Conservation (phyloP, 2,888 invertebrate genomes). For the Caenorhabditis drosophilae region DNA sequence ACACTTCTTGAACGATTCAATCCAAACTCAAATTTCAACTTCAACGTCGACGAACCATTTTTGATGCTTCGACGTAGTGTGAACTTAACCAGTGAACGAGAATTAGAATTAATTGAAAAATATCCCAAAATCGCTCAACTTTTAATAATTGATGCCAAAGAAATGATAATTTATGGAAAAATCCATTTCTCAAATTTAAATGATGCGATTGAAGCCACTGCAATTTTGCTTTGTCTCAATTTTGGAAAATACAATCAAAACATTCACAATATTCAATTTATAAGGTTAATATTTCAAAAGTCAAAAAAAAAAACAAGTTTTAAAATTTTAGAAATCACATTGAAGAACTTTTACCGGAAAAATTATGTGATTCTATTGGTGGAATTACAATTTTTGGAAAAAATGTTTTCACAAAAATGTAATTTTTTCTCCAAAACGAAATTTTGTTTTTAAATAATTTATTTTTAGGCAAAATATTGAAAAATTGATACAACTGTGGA, state of each 20-base stretch:
- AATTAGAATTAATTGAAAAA: slow-evolving; percentile 7
- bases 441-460: neutral
- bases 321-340: slow-evolving; percentile 6
- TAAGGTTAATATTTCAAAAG: too few species aligned
- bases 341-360: slow-evolving; percentile 25
- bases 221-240: slow-evolving; percentile 20
- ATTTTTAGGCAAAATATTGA: slow-evolving; percentile 17
- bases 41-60: slow-evolving; percentile 22
- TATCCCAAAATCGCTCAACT: slow-evolving; percentile 14
- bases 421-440: slow-evolving; percentile 6
- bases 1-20: slow-evolving; percentile 22
- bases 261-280: too few species aligned
- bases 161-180: slow-evolving; percentile 17
- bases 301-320: too few species aligned
- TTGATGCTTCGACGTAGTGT: slow-evolving; percentile 29
- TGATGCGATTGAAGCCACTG: slow-evolving; percentile 14
- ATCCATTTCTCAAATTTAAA: slow-evolving; percentile 16
- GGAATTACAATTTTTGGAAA: slow-evolving; percentile 26
- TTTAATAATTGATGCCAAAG: slow-evolving; percentile 20
- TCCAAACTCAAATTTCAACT: neutral
- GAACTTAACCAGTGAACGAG: slow-evolving; percentile 15
- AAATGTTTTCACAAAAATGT: slow-evolving; percentile 21
- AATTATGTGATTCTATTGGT: slow-evolving; percentile 14
- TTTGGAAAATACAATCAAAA: too few species aligned
- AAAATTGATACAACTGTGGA: slow-evolving; percentile 10